Percentiles rank a stretch among this genome's conserved stretches.
phyloP scores from a whole-genome alignment of 2,888 invertebrate genomes.

The Girardia tigrina region DNA sequence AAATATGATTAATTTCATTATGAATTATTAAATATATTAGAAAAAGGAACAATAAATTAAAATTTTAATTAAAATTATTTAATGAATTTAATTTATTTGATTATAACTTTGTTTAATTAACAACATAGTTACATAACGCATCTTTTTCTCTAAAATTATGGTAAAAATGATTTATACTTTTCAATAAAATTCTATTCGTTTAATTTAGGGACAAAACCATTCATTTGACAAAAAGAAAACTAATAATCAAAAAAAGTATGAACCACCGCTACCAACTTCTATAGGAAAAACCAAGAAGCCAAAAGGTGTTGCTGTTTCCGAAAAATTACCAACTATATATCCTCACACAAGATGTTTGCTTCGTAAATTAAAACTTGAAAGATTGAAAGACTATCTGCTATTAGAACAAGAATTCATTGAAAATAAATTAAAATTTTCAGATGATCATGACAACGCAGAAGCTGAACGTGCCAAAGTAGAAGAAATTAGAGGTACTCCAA shows the following conservation, averaged over 20 bases:
- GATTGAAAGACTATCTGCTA: slow-evolving; percentile 91
- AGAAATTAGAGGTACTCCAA: slow-evolving; percentile 91
- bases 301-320: slow-evolving; percentile 93
- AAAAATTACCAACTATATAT: slow-evolving; percentile 72
- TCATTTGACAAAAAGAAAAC: not conserved
- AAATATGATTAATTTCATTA: too few species aligned
- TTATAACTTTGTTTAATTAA: too few species aligned
- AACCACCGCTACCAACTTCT: slow-evolving; percentile 91
- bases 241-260: slow-evolving; percentile 90
- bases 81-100: too few species aligned
- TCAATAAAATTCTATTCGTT: too few species aligned
- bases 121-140: too few species aligned
- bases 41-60: too few species aligned
- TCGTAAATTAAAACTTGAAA: slow-evolving; percentile 79
- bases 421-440: slow-evolving; percentile 94
- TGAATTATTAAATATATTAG: too few species aligned
- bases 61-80: too few species aligned
- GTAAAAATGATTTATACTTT: too few species aligned
- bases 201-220: not conserved
- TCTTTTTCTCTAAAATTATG: too few species aligned
- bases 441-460: slow-evolving; percentile 85
- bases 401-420: slow-evolving; percentile 70
- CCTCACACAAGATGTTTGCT: slow-evolving; percentile 57
- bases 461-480: slow-evolving; percentile 94
- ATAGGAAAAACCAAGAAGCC: slow-evolving; percentile 83